Evolutionary conservation across 2,888 invertebrate genomes (phyloP).

Genomic region (Iphiclides podalirius): DNA sequence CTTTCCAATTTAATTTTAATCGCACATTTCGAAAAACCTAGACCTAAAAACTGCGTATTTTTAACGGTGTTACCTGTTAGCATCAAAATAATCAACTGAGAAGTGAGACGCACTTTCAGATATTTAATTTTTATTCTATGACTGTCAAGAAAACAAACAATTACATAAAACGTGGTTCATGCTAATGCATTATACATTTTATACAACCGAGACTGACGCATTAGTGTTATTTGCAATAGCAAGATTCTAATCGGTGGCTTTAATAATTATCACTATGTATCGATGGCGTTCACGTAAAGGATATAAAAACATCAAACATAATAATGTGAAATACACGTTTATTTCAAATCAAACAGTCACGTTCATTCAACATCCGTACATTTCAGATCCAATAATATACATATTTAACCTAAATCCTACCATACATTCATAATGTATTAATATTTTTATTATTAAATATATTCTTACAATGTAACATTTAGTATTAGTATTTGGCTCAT

Average conservation of each 20-base stretch:
- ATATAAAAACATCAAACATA: conserved; percentile 59
- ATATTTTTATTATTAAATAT: conserved; percentile 13
- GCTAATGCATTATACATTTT: conserved; percentile 3
- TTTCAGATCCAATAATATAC: conserved; percentile 50
- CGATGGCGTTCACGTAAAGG: conserved; percentile 27
- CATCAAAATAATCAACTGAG: no score
- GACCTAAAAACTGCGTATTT: neutral
- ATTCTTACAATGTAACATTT: conserved; percentile 18
- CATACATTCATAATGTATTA: conserved; percentile 25
- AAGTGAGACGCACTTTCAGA: no score
- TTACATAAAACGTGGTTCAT: neutral
- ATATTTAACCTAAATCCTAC: conserved; percentile 29
- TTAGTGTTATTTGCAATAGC: neutral
- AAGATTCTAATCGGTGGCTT: conserved; percentile 2
- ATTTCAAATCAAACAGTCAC: conserved; percentile 56
- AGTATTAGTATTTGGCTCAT: conserved; percentile 22
- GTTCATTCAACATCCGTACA: conserved; percentile 53
- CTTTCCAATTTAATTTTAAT: conserved; percentile 6
- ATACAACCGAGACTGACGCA: conserved; percentile 1
- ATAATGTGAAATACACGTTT: conserved; percentile 70
- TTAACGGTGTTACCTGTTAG: no score
- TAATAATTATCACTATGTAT: neutral
- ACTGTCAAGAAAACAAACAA: neutral
- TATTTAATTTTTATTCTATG: neutral
- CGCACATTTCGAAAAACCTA: neutral